Percentiles rank a stretch among this genome's conserved stretches.
Evolutionary conservation across 2,888 invertebrate species (phyloP).

Genomic region (Caenorhabditis sp.): DNA sequence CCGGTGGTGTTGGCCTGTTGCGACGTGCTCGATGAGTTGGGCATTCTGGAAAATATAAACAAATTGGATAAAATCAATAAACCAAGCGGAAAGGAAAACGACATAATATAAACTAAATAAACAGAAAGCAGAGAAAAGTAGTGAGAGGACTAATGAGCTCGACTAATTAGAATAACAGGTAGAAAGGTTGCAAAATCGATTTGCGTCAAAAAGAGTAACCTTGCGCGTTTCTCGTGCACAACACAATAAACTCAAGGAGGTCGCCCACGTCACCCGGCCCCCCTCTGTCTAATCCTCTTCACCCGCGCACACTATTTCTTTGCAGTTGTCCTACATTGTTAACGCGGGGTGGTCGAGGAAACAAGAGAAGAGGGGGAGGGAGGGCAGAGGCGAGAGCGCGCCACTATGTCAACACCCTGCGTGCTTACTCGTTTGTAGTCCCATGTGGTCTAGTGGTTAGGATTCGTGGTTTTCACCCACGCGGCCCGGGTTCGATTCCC

Average conservation of each 20-base stretch:
- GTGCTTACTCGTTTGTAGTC: slow-evolving; percentile 16
- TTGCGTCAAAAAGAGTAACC: neutral
- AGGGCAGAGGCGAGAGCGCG: neutral
- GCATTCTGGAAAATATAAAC: slow-evolving; percentile 49
- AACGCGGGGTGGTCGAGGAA: neutral
- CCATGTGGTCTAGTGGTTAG: slow-evolving; percentile 78
- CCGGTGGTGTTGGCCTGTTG: slow-evolving; percentile 61
- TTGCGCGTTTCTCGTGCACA: neutral
- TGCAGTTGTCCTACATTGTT: neutral
- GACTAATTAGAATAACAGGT: neutral
- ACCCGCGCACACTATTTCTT: neutral
- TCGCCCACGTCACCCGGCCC: neutral
- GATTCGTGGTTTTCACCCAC: slow-evolving; percentile 81
- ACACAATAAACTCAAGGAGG: neutral
- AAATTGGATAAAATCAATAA: slow-evolving; percentile 22
- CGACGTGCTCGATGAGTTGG: slow-evolving; percentile 59
- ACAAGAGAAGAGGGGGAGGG: neutral
- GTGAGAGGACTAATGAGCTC: neutral
- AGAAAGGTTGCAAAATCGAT: neutral
- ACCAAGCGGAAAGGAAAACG: neutral
- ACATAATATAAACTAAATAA: neutral
- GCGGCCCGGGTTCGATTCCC: slow-evolving; percentile 83
- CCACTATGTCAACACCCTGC: neutral
- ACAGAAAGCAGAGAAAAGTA: neutral
- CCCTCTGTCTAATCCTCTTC: neutral